Base-by-base conservation (phyloP, 1,140 invertebrate species). In the Scaptomyza pallida region DNA sequence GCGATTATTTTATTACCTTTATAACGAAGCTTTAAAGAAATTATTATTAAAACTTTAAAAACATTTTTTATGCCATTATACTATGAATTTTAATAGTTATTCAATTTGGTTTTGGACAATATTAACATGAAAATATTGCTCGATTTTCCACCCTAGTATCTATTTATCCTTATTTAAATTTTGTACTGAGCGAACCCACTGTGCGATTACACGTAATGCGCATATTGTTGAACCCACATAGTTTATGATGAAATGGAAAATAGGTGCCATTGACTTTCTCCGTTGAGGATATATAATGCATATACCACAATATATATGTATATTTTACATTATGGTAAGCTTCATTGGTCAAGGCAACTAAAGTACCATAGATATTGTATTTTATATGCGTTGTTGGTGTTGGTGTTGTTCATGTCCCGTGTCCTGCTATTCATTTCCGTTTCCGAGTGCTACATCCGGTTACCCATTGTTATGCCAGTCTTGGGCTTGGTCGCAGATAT, bases 371-470 rank as follows among this genome's bases (percentile, higher is more conserved):
- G 5, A 30, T 21, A 16, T 56, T 21, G 33, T 48, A 21, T 57
- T 48, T 77, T 61, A 62, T 63, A 52, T 69, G 67, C 33, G 51
- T 62, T 60, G 51, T 62, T 60, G 33, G 69, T 56, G 64, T 74
- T 59, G 43, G 43, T 69, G 61, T 47, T 71, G 44, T 8, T 2
- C 26, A 52, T 63, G 80, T 85, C 72, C 63, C 67, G 26, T 69
- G 68, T 73, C 75, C 61, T 85, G 76, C 76, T 76, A 76, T 79
- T 85, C 72, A 85, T 85, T 85, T 85, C 80, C 75, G 64, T 60
- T 76, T 79, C 80, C 80, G 75, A 85, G 80, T 85, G 56, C 68
- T 62, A 75, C 68, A 70, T 85, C 72, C 80, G 75, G 63, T 51
- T 61, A 60, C 47, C 63, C 72, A 79, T 83, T 82, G 78, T 82